Evolutionary conservation across 2,797 vertebrate species (phyloP).

Genomic region (Spheniscus humboldti): DNA sequence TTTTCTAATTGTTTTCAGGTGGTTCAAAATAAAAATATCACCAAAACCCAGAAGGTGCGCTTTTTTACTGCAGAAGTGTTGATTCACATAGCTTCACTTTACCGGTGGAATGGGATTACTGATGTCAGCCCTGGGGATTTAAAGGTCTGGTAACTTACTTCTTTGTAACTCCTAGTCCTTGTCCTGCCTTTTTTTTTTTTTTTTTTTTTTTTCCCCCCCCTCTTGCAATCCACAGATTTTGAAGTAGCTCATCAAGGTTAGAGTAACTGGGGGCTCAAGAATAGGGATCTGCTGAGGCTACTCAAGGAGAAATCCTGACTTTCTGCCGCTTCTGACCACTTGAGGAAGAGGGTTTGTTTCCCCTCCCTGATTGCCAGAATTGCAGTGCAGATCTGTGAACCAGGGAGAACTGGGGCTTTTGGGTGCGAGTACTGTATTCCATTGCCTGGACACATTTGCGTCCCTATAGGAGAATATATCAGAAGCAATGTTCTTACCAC

Average conservation of each 20-base stretch:
- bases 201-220: no score
- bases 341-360: background rate
- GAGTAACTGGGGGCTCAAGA: background rate
- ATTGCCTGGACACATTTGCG: background rate
- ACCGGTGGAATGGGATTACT: conserved; percentile 88
- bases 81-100: conserved; percentile 85
- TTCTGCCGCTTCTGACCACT: background rate
- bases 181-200: background rate
- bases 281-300: background rate
- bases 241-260: background rate
- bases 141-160: conserved; percentile 64
- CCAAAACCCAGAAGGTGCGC: conserved; percentile 93
- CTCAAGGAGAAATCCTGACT: background rate
- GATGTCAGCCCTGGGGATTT: conserved; percentile 77
- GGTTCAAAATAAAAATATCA: conserved; percentile 85
- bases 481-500: background rate
- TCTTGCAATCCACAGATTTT: background rate
- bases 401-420: background rate
- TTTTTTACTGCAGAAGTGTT: conserved; percentile 87
- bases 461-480: background rate
- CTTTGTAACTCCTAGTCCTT: background rate
- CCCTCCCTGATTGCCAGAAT: background rate
- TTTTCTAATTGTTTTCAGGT: conserved; percentile 74
- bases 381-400: background rate
- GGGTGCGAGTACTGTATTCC: background rate